Percentiles rank a stretch among this genome's conserved stretches.
Evolutionary conservation across 1,140 invertebrate species (phyloP).

Genomic region (Ruditapes philippinarum): DNA sequence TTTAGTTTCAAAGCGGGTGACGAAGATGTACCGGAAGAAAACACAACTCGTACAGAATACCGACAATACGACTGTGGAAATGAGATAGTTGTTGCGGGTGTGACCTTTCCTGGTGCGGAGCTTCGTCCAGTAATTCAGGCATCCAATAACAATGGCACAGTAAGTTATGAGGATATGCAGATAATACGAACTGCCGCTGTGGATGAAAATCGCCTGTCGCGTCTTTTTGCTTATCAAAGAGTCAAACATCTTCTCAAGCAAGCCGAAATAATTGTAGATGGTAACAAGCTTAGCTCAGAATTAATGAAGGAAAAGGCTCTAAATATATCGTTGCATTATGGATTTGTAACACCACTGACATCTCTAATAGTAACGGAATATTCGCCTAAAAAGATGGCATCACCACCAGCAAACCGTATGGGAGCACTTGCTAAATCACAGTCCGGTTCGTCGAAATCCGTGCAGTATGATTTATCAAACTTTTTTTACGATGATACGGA

Average conservation of each 20-base stretch:
- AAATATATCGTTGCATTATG: not conserved
- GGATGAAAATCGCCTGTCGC: not conserved
- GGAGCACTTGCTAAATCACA: too few relatives aligned
- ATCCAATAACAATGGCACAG: not conserved
- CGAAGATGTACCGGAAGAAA: not conserved
- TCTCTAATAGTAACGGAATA: slow-evolving; percentile 41
- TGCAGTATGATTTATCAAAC: too few relatives aligned
- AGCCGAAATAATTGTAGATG: not conserved
- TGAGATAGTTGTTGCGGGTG: slow-evolving; percentile 6
- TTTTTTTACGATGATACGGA: too few relatives aligned
- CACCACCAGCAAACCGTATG: too few relatives aligned
- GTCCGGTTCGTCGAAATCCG: too few relatives aligned
- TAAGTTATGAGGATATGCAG: not conserved
- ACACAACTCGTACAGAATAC: not conserved
- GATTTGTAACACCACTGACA: slow-evolving; percentile 33
- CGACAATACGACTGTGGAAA: slow-evolving; percentile 33
- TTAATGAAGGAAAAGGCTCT: not conserved
- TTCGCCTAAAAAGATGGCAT: not conserved
- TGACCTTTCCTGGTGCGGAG: not conserved
- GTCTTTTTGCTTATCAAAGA: slow-evolving; percentile 1
- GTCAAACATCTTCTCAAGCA: slow-evolving; percentile 1
- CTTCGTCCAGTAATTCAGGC: not conserved
- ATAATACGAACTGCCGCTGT: not conserved
- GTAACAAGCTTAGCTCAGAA: not conserved
- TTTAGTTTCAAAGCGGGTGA: not conserved